These are phyloP conservation scores for Ophion obscuratus DNA, from an alignment of 2,888 invertebrate species.

Conservation along the genomic window DNA sequence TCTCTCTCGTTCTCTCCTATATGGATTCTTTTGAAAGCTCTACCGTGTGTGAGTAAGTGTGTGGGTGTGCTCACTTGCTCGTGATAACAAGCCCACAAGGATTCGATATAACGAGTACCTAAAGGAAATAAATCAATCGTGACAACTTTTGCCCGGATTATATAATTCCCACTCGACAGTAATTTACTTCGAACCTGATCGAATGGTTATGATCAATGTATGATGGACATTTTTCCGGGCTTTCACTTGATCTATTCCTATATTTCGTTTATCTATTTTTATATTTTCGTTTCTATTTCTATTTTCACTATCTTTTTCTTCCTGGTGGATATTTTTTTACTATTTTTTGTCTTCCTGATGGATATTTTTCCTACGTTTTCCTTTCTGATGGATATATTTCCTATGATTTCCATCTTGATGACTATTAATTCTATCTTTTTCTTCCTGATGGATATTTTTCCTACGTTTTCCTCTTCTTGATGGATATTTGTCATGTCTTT, in stretches of 20 bases:
- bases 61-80: conserved; percentile 30
- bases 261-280: neutral
- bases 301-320: neutral
- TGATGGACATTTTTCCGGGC: neutral
- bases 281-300: neutral
- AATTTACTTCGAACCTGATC: neutral
- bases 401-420: neutral
- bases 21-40: conserved; percentile 16
- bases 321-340: too few species aligned
- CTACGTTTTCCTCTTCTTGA: neutral
- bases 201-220: neutral
- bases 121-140: conserved; percentile 29
- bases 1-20: neutral
- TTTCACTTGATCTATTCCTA: neutral
- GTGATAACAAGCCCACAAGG: conserved; percentile 56
- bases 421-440: too few species aligned
- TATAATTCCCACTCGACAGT: neutral
- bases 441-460: neutral
- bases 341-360: too few species aligned
- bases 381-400: neutral
- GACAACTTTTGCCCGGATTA: conserved; percentile 9
- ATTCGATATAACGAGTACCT: conserved; percentile 49
- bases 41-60: conserved; percentile 21
- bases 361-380: too few species aligned
- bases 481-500: too few species aligned